These are phyloP conservation scores for Bombus sylvicola DNA, from an alignment of 1,140 invertebrate species.

Conservation along the genomic window DNA sequence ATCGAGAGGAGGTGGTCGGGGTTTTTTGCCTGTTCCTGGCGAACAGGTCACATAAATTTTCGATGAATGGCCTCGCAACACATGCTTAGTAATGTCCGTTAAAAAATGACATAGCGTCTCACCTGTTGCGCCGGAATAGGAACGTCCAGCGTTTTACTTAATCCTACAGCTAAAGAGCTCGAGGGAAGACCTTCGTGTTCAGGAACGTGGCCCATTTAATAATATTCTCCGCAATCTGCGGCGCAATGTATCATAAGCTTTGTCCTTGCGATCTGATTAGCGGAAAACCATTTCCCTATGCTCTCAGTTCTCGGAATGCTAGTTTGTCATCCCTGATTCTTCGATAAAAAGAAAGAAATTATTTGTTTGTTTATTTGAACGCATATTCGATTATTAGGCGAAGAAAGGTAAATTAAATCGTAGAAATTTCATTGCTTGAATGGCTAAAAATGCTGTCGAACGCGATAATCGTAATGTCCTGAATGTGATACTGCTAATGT, in stretches of 20 bases:
- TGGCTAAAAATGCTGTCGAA: no score
- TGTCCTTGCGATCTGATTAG: constrained; percentile 57
- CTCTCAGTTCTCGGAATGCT: no score
- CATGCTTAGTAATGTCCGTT: constrained; percentile 63
- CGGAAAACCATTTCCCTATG: constrained; percentile 10
- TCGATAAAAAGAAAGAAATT: neutral
- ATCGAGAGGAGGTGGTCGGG: neutral
- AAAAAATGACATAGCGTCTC: constrained; percentile 68
- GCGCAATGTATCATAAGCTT: constrained; percentile 45
- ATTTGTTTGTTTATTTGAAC: neutral
- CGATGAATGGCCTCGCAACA: constrained; percentile 49
- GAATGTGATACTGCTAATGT: no score
- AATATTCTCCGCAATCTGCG: constrained; percentile 55
- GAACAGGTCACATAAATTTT: constrained; percentile 50
- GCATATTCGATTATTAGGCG: neutral
- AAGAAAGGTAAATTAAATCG: neutral
- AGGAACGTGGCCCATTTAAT: constrained; percentile 62
- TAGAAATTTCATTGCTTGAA: neutral
- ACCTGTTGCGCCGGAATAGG: constrained; percentile 69
- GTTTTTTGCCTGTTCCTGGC: constrained; percentile 2
- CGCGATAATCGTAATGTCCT: neutral
- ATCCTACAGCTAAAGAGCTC: constrained; percentile 67
- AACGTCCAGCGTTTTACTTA: constrained; percentile 69
- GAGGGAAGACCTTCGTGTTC: constrained; percentile 63
- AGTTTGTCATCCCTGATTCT: neutral